phyloP scores from a whole-genome alignment of 1,140 invertebrate species.

The Diplogasteroides magnus region DNA sequence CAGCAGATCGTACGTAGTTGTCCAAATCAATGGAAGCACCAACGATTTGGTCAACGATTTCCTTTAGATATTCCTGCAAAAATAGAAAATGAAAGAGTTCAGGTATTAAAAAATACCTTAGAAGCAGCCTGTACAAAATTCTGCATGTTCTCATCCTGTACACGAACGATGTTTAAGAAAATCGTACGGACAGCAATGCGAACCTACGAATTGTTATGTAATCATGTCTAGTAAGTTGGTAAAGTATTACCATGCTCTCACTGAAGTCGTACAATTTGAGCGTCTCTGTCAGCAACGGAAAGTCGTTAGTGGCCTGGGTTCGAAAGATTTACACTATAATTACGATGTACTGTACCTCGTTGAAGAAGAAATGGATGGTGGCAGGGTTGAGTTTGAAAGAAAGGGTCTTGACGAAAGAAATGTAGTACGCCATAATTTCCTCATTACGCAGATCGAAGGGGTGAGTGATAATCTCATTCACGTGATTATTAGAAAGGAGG shows the following conservation, averaged over 20 bases:
- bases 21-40: constrained; percentile 95
- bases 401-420: constrained; percentile 94
- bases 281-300: constrained; percentile 95
- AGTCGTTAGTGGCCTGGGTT: constrained; percentile 89
- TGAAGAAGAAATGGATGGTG: constrained; percentile 99
- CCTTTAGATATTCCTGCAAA: constrained; percentile 60
- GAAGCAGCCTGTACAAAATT: constrained; percentile 70
- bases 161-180: constrained; percentile 87
- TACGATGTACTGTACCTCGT: constrained; percentile 72
- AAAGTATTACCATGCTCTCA: constrained; percentile 81
- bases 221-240: not conserved
- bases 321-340: not conserved
- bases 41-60: constrained; percentile 98
- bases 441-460: constrained; percentile 99
- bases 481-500: constrained; percentile 96
- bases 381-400: constrained; percentile 96
- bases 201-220: too few species aligned
- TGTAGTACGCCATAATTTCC: constrained; percentile 99
- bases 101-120: constrained; percentile 5
- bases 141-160: constrained; percentile 90
- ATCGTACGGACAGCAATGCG: constrained; percentile 93
- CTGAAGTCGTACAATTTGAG: constrained; percentile 98
- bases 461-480: constrained; percentile 97
- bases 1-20: constrained; percentile 71
- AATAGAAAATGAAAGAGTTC: not conserved